Base-by-base conservation (phyloP, 35 echinoderm and acorn worm species). In the Holothuria glaberrima region DNA sequence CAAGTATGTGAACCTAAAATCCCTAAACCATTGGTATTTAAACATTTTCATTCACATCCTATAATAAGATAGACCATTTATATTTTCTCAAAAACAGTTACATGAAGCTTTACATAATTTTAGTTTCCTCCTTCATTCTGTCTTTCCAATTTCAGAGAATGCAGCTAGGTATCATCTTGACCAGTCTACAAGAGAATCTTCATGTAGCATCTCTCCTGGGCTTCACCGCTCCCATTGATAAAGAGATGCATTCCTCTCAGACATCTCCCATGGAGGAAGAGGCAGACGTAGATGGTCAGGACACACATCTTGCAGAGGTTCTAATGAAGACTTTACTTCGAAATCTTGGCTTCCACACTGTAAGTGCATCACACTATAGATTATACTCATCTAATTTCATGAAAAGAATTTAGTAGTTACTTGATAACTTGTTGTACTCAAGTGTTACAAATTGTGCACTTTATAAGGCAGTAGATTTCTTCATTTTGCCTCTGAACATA, bases 341-440 rank as follows among this genome's bases (percentile, higher is more conserved):
- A 58, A 98, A 98, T 84, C 66, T 98, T 9, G 96, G 96, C 80
- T 98, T 92, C 77, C 96, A 98, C 67, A 98, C 96, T 16, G 96
- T 98, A 91, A 94, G 91, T 89, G 36, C 22, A 22, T 88, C 0
- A 2, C 28, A n/a, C 2, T 65, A n/a, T 65, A 29, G 7, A 41
- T 41, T 41, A 41, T 7, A 41, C 7, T 41, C 36, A 4, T 2
- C 36, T 4, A 2, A 41, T 41, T 41, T 41, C 7, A 41, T 2
- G 36, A 7, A 41, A 41, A 41, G 36, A 41, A 41, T 41, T 2
- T 41, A 41, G 36, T 7, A 41, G 36, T 7, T n/a, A n/a, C n/a
- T n/a, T n/a, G n/a, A n/a, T n/a, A n/a, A n/a, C n/a, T n/a, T n/a
- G n/a, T n/a, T n/a, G n/a, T n/a, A n/a, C n/a, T n/a, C 36, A 41